Evolutionary conservation across 2,113 vertebrate species (phyloP).

Genomic region (Ptilorrhoa leucosticta): DNA sequence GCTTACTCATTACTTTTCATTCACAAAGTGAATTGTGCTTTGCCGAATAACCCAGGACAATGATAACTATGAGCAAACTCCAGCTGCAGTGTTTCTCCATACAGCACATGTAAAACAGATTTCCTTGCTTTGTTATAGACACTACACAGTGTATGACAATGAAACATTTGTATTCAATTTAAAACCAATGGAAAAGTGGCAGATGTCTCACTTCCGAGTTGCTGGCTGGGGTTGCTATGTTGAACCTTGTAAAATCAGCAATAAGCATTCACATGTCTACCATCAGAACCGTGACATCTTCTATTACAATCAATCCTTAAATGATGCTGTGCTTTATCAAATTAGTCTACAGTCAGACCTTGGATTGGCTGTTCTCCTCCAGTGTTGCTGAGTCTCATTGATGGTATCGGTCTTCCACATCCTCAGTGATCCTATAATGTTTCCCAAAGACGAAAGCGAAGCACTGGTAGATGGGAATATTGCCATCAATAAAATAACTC

Average conservation of each 20-base stretch:
- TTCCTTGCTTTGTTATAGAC: constrained; percentile 46
- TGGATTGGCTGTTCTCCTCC: not conserved
- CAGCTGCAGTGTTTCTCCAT: not conserved
- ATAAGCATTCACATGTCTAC: constrained; percentile 26
- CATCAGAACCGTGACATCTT: not conserved
- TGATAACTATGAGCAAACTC: not conserved
- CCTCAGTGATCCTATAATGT: not conserved
- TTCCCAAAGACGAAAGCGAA: not conserved
- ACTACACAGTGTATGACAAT: not conserved
- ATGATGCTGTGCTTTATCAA: not conserved
- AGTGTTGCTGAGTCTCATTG: constrained; percentile 6
- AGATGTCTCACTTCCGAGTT: not conserved
- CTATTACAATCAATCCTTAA: constrained; percentile 22
- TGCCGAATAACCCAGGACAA: not conserved
- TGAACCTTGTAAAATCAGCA: constrained; percentile 51
- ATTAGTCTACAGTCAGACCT: constrained; percentile 27
- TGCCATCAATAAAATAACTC: constrained; percentile 42
- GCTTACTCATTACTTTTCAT: not conserved
- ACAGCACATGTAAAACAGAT: constrained; percentile 2
- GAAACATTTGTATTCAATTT: constrained; percentile 50
- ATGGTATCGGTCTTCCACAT: constrained; percentile 6
- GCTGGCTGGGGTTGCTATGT: not conserved
- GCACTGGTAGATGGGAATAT: constrained; percentile 14
- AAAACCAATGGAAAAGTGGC: constrained; percentile 1
- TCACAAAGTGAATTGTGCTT: not conserved